These are phyloP conservation scores for Apocheima hispidaria DNA, from an alignment of 2,888 invertebrate genomes.

Conservation along the genomic window DNA sequence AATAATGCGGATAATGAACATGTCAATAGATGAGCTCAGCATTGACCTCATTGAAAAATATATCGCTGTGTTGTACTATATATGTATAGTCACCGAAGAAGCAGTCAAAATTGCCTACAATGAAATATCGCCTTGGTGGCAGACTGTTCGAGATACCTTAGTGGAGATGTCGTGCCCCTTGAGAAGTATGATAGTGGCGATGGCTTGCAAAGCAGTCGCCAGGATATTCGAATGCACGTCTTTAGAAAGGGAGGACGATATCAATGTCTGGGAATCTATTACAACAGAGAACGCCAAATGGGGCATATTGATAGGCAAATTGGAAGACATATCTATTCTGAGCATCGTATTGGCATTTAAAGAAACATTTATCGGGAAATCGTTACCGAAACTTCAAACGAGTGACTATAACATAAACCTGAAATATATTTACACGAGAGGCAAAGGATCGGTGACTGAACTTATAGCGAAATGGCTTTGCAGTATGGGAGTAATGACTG, in stretches of 20 bases:
- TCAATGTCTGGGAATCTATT: slow-evolving; percentile 91
- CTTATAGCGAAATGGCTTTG: slow-evolving; percentile 95
- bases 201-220: slow-evolving; percentile 93
- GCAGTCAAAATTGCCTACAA: slow-evolving; percentile 88
- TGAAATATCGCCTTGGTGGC: slow-evolving; percentile 93
- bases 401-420: slow-evolving; percentile 87
- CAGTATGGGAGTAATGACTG: slow-evolving; percentile 89
- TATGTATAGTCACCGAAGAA: slow-evolving; percentile 88
- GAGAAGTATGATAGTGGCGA: slow-evolving; percentile 92
- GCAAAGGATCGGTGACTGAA: slow-evolving; percentile 95
- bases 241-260: slow-evolving; percentile 79
- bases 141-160: slow-evolving; percentile 89
- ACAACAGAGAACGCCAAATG: slow-evolving; percentile 95
- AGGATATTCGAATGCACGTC: slow-evolving; percentile 74
- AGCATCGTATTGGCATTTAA: slow-evolving; percentile 88
- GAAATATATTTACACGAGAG: slow-evolving; percentile 88
- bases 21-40: slow-evolving; percentile 81
- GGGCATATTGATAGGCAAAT: slow-evolving; percentile 94
- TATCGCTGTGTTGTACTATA: slow-evolving; percentile 87
- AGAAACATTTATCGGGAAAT: slow-evolving; percentile 68
- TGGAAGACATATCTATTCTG: slow-evolving; percentile 94
- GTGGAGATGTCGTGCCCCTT: slow-evolving; percentile 91
- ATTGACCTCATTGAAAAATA: slow-evolving; percentile 89
- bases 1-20: slow-evolving; percentile 90
- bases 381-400: slow-evolving; percentile 84